phyloP scores from a whole-genome alignment of 1,140 invertebrate species.

The Drosophila prosaltans region DNA sequence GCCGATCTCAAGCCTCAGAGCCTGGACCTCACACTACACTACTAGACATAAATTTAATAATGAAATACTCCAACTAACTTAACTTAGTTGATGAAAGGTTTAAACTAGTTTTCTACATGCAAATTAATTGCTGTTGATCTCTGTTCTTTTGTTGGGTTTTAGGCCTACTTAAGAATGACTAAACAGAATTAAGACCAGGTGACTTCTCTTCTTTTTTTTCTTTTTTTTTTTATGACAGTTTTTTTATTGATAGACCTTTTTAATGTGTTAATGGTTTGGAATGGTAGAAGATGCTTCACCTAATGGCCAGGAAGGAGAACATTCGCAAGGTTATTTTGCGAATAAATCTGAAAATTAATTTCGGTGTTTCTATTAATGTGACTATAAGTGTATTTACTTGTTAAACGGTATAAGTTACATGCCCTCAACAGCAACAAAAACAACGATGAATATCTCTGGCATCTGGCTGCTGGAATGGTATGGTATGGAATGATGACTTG shows the following conservation, averaged over 20 bases:
- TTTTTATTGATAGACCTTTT: background rate
- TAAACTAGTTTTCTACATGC: background rate
- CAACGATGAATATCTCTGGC: constrained; percentile 17
- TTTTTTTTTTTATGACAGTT: background rate
- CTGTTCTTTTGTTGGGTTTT: background rate
- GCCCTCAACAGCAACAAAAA: constrained; percentile 18
- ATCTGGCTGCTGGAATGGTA: constrained; percentile 17
- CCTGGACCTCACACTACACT: constrained; percentile 8
- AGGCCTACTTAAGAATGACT: background rate
- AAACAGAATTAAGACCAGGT: background rate
- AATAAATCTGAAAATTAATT: background rate
- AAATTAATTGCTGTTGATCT: background rate
- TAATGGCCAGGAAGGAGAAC: background rate
- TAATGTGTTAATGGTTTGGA: background rate
- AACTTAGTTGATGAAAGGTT: background rate
- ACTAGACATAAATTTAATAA: constrained; percentile 14
- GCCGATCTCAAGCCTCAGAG: constrained; percentile 28
- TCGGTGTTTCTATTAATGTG: constrained; percentile 26
- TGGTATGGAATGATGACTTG: constrained; percentile 18
- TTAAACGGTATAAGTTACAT: constrained; percentile 38
- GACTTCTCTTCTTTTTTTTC: background rate
- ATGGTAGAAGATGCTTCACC: background rate
- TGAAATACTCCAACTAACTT: background rate
- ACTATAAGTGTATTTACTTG: constrained; percentile 16
- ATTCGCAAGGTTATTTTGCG: too few relatives aligned